Conservation (phyloP, 2,797 vertebrate genomes). For the Xiphorhynchus erythropygius region DNA sequence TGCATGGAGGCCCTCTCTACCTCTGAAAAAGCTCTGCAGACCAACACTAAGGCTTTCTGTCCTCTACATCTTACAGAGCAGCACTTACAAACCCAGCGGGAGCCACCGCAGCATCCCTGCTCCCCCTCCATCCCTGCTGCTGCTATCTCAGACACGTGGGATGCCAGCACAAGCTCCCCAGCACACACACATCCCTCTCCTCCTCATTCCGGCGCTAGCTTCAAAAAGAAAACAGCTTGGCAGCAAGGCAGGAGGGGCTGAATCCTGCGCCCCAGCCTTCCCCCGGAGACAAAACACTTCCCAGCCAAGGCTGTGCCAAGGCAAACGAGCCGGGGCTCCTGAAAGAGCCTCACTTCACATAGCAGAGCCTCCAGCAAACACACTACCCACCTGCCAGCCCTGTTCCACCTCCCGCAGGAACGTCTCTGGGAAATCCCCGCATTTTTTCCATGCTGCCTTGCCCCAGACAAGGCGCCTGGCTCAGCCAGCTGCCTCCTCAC, state of each 20-base stretch:
- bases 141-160: not conserved
- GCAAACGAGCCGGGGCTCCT: slow-evolving; percentile 13
- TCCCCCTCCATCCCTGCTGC: not conserved
- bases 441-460: not conserved
- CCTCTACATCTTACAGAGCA: not conserved
- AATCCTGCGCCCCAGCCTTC: not conserved
- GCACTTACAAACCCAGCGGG: not conserved
- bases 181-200: not conserved
- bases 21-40: not conserved
- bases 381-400: slow-evolving; percentile 1
- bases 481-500: not conserved
- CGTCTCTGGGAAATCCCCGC: not conserved
- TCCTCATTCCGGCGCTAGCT: not conserved
- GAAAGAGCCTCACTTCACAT: not conserved
- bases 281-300: not conserved
- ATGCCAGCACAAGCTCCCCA: not conserved
- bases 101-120: not conserved
- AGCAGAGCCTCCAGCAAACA: slow-evolving; percentile 28
- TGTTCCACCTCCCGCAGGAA: not conserved
- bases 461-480: not conserved
- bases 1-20: not conserved
- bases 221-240: not conserved
- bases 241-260: not conserved
- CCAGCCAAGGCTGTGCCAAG: not conserved
- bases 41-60: not conserved